Evolutionary conservation across 2,113 vertebrate species (phyloP).

Genomic region (Sardina pilchardus): DNA sequence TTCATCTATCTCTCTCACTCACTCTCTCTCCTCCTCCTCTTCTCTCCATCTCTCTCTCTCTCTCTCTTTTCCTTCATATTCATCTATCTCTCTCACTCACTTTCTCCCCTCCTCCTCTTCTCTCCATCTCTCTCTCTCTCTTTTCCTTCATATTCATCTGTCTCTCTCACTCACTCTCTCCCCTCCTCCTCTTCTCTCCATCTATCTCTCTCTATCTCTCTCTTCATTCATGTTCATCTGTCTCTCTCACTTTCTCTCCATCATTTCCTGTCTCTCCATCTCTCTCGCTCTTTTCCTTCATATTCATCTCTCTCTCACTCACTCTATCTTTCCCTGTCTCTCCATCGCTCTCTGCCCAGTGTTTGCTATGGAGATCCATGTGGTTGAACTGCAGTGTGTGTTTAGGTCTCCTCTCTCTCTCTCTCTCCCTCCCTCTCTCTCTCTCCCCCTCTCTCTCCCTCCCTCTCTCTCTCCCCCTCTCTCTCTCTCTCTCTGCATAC

Average conservation of each 20-base stretch:
- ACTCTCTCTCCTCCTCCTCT: background rate
- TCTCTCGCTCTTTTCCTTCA: background rate
- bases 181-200: too few relatives aligned
- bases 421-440: background rate
- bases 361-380: background rate
- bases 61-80: background rate
- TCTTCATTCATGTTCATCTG: too few relatives aligned
- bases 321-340: background rate
- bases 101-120: too few relatives aligned
- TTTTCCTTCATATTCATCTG: background rate
- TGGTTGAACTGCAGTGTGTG: background rate
- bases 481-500: background rate
- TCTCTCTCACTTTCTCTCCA: background rate
- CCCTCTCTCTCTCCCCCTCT: constrained; percentile 6
- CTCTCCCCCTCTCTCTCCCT: background rate
- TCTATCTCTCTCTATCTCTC: background rate
- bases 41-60: background rate
- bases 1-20: background rate
- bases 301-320: background rate
- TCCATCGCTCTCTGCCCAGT: background rate
- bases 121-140: background rate
- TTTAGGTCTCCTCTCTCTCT: background rate
- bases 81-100: background rate
- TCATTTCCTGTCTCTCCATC: background rate
- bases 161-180: background rate